phyloP scores from a whole-genome alignment of 2,888 invertebrate species.

The Drosophila sordidapex region DNA sequence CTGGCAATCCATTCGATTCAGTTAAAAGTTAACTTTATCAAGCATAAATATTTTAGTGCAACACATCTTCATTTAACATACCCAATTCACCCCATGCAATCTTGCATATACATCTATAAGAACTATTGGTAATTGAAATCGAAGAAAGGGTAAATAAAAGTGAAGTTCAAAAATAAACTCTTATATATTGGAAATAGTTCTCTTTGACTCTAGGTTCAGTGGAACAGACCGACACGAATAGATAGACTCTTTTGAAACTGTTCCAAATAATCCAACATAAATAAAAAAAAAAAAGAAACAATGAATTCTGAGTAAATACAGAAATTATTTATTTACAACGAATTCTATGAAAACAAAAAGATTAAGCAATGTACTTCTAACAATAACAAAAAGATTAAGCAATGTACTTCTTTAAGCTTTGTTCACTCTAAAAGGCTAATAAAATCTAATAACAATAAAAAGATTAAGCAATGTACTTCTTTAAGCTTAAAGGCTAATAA shows the following conservation, averaged over 20 bases:
- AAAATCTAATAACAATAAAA: not conserved
- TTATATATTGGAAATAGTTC: not conserved
- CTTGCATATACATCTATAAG: not conserved
- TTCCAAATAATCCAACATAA: not conserved
- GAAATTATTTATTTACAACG: not conserved
- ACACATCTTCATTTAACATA: not conserved
- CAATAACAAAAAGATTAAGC: too few relatives aligned
- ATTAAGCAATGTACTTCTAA: too few relatives aligned
- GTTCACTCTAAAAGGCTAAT: not conserved
- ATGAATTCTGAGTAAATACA: too few relatives aligned
- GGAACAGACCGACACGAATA: not conserved
- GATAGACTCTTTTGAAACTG: not conserved
- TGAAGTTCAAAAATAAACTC: not conserved
- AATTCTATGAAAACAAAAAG: not conserved
- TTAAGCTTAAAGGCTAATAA: not conserved
- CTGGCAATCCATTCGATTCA: not conserved
- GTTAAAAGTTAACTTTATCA: constrained; percentile 3
- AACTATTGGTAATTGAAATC: not conserved
- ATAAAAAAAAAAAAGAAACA: too few relatives aligned
- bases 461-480: not conserved
- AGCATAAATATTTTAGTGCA: not conserved
- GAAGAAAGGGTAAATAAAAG: not conserved
- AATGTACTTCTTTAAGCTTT: not conserved
- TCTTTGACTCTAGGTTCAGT: not conserved
- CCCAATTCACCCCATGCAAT: not conserved